Conservation (phyloP, 2,113 vertebrate species). For the Trichomycterus rosablanca region DNA sequence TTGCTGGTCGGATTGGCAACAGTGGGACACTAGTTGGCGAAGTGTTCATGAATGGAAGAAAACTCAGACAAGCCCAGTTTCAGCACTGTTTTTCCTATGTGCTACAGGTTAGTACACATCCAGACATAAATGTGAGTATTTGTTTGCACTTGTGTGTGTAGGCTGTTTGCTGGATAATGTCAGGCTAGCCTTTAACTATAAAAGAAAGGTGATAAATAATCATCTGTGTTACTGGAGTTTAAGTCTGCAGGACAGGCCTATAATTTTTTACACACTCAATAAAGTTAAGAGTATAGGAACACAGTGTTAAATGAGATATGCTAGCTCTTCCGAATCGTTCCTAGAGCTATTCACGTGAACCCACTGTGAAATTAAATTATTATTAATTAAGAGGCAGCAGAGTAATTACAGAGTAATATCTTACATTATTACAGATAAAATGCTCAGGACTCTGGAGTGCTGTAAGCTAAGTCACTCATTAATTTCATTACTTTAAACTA, state of each 20-base stretch:
- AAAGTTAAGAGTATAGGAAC: conserved; percentile 32
- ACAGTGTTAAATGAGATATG: conserved; percentile 54
- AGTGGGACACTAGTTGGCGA: conserved; percentile 72
- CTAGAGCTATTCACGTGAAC: conserved; percentile 67
- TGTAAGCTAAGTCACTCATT: conserved; percentile 65
- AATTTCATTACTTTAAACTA: conserved; percentile 51
- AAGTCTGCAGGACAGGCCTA: conserved; percentile 10
- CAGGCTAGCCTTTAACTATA: conserved; percentile 21
- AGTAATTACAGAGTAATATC: conserved; percentile 60
- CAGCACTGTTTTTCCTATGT: conserved; percentile 93
- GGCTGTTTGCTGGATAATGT: background rate
- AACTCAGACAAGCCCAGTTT: conserved; percentile 77
- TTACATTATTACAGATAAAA: conserved; percentile 57
- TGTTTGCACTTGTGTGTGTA: conserved; percentile 9
- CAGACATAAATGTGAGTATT: too few relatives aligned
- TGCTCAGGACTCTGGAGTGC: conserved; percentile 31
- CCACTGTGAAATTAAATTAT: conserved; percentile 67
- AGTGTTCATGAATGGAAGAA: conserved; percentile 78
- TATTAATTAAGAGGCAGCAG: conserved; percentile 45
- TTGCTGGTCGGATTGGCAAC: conserved; percentile 80
- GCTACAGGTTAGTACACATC: conserved; percentile 80
- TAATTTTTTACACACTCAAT: conserved; percentile 36
- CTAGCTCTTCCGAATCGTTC: conserved; percentile 62
- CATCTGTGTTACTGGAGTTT: conserved; percentile 21
- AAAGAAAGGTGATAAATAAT: conserved; percentile 7